Evolutionary conservation across 64 coral and sea anemone species (phyloP), one percentile per base, ranked within the genome.

Genomic region (Cladopsammia gracilis): DNA sequence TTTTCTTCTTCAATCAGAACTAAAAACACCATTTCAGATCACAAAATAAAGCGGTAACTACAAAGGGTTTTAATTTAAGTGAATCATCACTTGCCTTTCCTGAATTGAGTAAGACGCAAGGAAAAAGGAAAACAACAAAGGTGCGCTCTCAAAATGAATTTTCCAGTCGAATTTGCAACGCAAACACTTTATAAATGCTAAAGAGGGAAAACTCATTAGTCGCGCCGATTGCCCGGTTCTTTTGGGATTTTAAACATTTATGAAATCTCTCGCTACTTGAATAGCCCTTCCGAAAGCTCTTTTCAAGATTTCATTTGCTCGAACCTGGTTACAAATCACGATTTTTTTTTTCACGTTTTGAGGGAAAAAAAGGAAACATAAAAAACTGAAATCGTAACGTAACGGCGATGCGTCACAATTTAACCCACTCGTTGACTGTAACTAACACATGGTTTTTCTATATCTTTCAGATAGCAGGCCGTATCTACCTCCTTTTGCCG

Each of bases 381-480:
- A 0, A 6, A 54, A 7, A 54, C 52, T 7, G 52, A 54, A 54
- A 6, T 7, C 52, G 18, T 58, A 57, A 51, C 59, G 26, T 79
- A 25, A 4, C 14, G 52, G 50, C 50, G 47, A 25, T 58, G 1
- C 77, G 14, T 78, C 57, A 83, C 47, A 68, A 78, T 90, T 73
- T 70, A 80, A 82, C 72, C 42, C 61, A 49, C 20, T 46, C 25
- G 19, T 7, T 89, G 64, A 54, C 75, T 90, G 78, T 45, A 71
- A 56, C 58, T 96, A 75, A 89, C 78, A 77, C 19, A 94, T 48
- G 48, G 58, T 88, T 96, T 79, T 48, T 95, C 65, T 87, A 79
- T 68, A 83, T 71, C 52, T 92, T 72, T 75, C 25, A 96, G 94
- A 58, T 92, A 53, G 70, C 57, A 78, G 73, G 58, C 86, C 68